Percentiles rank a stretch among this genome's conserved stretches.
Conservation (phyloP, 2,113 vertebrate species). For the Bambusicola thoracicus region DNA sequence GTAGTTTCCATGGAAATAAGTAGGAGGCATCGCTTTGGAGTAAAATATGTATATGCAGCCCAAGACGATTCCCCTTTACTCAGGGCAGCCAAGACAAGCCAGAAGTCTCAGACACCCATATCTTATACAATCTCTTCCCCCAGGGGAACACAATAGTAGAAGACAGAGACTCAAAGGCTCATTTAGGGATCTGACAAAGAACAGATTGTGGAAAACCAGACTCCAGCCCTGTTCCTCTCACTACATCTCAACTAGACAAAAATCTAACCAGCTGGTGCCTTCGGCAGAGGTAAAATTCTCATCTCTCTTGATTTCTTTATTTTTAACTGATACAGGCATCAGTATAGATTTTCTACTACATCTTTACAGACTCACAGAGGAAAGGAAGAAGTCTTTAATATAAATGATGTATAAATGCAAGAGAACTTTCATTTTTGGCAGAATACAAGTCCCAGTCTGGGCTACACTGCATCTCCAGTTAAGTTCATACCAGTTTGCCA, state of each 20-base stretch:
- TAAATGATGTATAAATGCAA: neutral
- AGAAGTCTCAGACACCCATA: no score
- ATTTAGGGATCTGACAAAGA: neutral
- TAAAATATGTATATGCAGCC: no score
- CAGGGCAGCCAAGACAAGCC: no score
- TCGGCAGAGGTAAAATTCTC: neutral
- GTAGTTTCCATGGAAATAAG: no score
- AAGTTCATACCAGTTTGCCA: neutral
- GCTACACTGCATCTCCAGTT: neutral
- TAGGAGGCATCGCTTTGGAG: no score
- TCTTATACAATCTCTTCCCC: neutral
- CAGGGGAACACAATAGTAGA: neutral
- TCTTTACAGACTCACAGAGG: neutral
- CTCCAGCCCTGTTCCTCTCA: neutral
- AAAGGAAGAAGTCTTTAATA: fast-evolving
- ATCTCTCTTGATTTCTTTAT: fast-evolving
- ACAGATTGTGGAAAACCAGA: neutral
- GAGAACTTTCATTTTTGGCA: neutral
- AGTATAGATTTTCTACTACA: neutral
- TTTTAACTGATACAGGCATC: neutral
- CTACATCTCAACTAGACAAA: neutral
- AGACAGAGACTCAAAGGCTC: neutral
- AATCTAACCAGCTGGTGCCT: neutral
- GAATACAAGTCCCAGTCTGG: neutral
- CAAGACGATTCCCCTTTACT: no score